Percentiles rank a stretch among this genome's conserved stretches.
These are phyloP conservation scores for Enteromius thamalakanensis DNA, from an alignment of 2,797 vertebrate genomes.

Conservation along the genomic window DNA sequence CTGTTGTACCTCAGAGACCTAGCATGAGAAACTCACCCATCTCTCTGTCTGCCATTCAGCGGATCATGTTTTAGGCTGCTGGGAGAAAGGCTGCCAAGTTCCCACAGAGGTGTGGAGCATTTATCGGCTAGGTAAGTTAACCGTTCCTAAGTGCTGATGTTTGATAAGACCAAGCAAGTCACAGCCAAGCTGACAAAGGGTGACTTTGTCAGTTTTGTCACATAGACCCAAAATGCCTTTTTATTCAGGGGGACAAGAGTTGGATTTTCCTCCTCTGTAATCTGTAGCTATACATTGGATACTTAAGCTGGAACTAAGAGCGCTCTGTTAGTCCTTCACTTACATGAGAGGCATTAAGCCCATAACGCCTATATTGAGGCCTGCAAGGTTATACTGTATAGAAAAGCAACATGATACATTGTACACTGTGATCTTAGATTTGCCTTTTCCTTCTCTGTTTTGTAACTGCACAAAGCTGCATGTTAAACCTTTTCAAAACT, in stretches of 20 bases:
- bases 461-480: neutral
- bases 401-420: constrained; percentile 36
- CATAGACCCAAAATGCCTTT: constrained; percentile 58
- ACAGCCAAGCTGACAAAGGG: constrained; percentile 66
- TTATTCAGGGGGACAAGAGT: constrained; percentile 52
- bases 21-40: constrained; percentile 70
- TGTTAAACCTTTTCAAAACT: neutral
- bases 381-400: constrained; percentile 19
- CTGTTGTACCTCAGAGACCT: constrained; percentile 66
- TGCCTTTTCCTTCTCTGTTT: neutral
- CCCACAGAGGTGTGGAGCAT: constrained; percentile 66
- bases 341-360: constrained; percentile 7
- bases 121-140: constrained; percentile 68
- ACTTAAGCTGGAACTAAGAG: constrained; percentile 50
- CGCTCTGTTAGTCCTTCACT: constrained; percentile 46
- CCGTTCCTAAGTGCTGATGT: constrained; percentile 70
- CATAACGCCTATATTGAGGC: constrained; percentile 29
- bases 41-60: constrained; percentile 65
- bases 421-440: constrained; percentile 1
- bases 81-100: constrained; percentile 63
- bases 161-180: constrained; percentile 68
- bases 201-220: constrained; percentile 67
- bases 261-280: constrained; percentile 55
- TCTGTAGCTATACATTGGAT: constrained; percentile 57
- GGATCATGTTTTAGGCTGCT: constrained; percentile 63